Base-by-base conservation (phyloP, 2,113 vertebrate species). In the Gopherus flavomarginatus region DNA sequence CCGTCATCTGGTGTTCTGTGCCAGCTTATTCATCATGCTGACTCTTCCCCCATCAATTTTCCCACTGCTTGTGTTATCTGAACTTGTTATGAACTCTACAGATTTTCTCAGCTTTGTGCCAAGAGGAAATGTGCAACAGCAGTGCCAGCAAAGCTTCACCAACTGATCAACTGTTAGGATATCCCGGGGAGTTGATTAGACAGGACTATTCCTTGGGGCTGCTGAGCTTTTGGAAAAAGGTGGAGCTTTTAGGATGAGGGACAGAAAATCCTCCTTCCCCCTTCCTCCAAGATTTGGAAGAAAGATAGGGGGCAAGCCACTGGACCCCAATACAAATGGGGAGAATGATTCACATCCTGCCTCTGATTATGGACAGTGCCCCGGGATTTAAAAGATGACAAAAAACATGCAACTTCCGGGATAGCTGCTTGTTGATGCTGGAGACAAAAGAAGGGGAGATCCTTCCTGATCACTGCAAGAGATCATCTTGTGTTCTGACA, bases 11-110 rank as follows among this genome's bases (percentile, higher is more conserved):
- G 96, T 97, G 91, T 93, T 97, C 89, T 47, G 93, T 81, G 85
- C 90, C 95, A 90, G 89, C 95, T 96, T 81, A 94, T 98, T 96
- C 94, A 98, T 98, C 98, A 98, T 88, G 6, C 87, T 97, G 95
- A 95, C 97, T 96, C 84, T 72, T 24, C 42, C 90, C 77, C 90
- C 92, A 97, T 98, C 97, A 95, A 89, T 98, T 97, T 97, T 96
- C 89, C 86, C n/a, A 5, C 84, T 89, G 62, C 77, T 93, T 94
- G 91, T 97, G 90, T 95, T 97, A 95, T 77, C 91, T 95, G 97
- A 94, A 96, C 93, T 96, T 95, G 96, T 95, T 89, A 88, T 79
- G 88, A 97, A 92, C 93, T 97, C 91, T 12, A 57, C 1, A 3
- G 90, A 93, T 95, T 96, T 97, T 97, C 86, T 96, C 93, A 88